Conservation (phyloP, 2,797 vertebrate species). For the Kryptolebias ocellatus region DNA sequence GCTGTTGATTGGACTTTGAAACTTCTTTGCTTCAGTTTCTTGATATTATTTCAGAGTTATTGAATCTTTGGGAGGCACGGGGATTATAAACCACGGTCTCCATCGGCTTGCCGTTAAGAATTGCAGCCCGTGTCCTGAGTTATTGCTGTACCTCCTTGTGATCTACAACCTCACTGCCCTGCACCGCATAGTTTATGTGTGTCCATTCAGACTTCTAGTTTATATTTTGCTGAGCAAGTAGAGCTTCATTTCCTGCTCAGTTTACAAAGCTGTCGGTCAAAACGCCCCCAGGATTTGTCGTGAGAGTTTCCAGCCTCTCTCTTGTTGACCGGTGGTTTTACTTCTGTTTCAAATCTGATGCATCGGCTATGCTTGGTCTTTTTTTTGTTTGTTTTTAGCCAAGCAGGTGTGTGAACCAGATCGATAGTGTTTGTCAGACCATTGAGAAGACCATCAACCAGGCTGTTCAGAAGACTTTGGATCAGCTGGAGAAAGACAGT, state of each 20-base stretch:
- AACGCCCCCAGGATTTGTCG: slow-evolving; percentile 25
- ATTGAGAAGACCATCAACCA: slow-evolving; percentile 88
- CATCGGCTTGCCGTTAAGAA: slow-evolving; percentile 36
- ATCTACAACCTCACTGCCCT: slow-evolving; percentile 52
- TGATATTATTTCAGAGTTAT: slow-evolving; percentile 23
- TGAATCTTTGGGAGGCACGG: slow-evolving; percentile 4
- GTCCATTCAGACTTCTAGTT: slow-evolving; percentile 36
- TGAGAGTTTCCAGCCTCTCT: slow-evolving; percentile 19
- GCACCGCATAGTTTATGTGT: slow-evolving; percentile 42
- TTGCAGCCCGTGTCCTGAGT: slow-evolving; percentile 42
- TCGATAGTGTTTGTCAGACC: slow-evolving; percentile 82
- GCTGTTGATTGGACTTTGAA: slow-evolving; percentile 40
- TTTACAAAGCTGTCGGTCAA: slow-evolving; percentile 43
- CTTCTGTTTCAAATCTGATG: background rate
- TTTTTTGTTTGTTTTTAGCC: slow-evolving; percentile 65
- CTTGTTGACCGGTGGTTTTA: slow-evolving; percentile 16
- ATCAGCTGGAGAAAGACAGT: slow-evolving; percentile 86
- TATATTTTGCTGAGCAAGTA: slow-evolving; percentile 50
- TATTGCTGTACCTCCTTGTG: slow-evolving; percentile 47
- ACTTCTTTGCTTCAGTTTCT: slow-evolving; percentile 23
- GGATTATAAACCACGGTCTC: slow-evolving; percentile 51
- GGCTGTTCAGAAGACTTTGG: slow-evolving; percentile 84
- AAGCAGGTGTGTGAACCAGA: slow-evolving; percentile 85
- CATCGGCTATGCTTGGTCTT: slow-evolving; percentile 14
- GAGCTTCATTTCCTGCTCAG: slow-evolving; percentile 43